Percentiles rank a stretch among this genome's conserved stretches.
Evolutionary conservation across 2,113 vertebrate genomes (phyloP).

Genomic region (Protobothrops mucrosquamatus): DNA sequence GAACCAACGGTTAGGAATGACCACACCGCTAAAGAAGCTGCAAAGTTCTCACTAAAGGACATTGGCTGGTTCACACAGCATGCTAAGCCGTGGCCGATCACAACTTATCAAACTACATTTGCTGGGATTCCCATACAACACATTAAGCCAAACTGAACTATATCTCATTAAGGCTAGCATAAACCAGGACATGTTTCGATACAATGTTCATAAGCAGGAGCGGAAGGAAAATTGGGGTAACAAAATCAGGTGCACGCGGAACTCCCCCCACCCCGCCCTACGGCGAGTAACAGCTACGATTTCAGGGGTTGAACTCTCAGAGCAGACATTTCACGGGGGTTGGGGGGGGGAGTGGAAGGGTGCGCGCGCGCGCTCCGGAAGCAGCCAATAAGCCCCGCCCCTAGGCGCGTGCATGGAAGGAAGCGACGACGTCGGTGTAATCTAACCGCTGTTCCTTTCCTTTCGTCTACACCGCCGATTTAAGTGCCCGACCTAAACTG

Average conservation of each 20-base stretch:
- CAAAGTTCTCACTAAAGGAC: neutral
- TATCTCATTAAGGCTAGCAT: neutral
- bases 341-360: neutral
- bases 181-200: neutral
- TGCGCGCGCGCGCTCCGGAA: constrained; percentile 7
- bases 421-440: too few species aligned
- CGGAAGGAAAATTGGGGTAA: neutral
- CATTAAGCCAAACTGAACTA: neutral
- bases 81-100: neutral
- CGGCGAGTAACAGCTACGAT: neutral
- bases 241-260: neutral
- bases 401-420: neutral
- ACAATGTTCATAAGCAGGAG: neutral
- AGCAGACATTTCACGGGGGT: neutral
- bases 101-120: neutral
- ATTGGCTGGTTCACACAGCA: neutral
- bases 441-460: neutral
- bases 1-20: neutral
- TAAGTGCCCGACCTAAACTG: too few species aligned
- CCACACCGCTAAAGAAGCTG: neutral
- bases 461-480: too few species aligned
- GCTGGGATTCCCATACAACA: neutral
- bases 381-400: neutral
- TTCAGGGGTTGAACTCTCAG: neutral
- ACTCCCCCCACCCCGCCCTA: neutral